Evolutionary conservation across 2,888 invertebrate species (phyloP).

Genomic region (Eupithecia exiguata): DNA sequence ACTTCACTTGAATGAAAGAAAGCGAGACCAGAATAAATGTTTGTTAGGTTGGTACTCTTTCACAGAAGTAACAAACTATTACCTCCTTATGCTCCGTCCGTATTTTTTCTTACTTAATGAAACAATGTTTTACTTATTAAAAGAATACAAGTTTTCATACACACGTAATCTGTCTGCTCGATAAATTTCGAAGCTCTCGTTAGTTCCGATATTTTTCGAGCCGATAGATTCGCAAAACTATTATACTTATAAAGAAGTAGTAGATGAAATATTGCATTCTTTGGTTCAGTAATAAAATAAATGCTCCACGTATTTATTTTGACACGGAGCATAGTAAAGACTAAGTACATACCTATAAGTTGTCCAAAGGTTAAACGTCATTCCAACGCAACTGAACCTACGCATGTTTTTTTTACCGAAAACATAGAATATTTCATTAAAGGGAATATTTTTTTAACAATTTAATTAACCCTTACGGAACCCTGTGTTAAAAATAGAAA

Average conservation of each 20-base stretch:
- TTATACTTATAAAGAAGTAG: no score
- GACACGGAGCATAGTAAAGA: no score
- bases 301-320: no score
- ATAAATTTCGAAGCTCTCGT: no score
- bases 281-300: no score
- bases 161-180: no score
- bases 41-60: not conserved
- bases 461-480: conserved; percentile 26
- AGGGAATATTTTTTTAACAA: conserved; percentile 5
- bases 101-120: no score
- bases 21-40: not conserved
- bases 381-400: not conserved
- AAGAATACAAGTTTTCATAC: no score
- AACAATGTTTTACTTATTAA: no score
- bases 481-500: conserved; percentile 42
- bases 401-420: not conserved
- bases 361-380: not conserved
- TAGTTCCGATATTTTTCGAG: no score
- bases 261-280: no score
- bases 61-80: not conserved
- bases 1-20: not conserved
- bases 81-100: not conserved
- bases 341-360: not conserved
- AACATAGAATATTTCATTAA: not conserved
- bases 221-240: no score